These are phyloP conservation scores for Gila orcuttii DNA, from an alignment of 2,113 vertebrate genomes.

Conservation along the genomic window DNA sequence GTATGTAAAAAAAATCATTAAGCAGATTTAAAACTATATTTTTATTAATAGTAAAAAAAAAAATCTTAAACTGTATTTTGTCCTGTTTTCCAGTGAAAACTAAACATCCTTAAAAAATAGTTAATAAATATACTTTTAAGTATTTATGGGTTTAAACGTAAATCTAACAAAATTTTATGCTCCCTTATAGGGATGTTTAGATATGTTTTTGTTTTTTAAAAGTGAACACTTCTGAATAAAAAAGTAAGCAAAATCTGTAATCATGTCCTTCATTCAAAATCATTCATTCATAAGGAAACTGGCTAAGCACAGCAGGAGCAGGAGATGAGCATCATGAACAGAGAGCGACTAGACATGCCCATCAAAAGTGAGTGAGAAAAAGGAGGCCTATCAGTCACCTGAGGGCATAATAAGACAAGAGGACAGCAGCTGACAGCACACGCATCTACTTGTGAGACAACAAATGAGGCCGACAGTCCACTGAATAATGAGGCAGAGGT, in stretches of 20 bases:
- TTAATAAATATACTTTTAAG: not conserved
- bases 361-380: conserved; percentile 35
- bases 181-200: not conserved
- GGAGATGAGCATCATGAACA: conserved; percentile 46
- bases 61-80: not conserved
- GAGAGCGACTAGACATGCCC: conserved; percentile 28
- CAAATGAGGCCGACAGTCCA: conserved; percentile 36
- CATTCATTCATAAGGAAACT: conserved; percentile 18
- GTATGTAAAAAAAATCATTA: not conserved
- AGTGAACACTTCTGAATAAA: not conserved
- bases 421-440: conserved; percentile 23
- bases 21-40: not conserved
- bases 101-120: not conserved
- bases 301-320: not conserved
- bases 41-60: too few species aligned
- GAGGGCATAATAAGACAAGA: conserved; percentile 37
- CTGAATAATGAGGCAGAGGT: conserved; percentile 33
- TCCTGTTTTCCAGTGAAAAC: not conserved
- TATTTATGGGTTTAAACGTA: not conserved
- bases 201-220: not conserved
- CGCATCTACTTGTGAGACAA: conserved; percentile 37
- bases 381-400: conserved; percentile 42
- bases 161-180: not conserved
- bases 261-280: conserved; percentile 18
- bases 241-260: not conserved